Conservation (phyloP, 2,888 invertebrate species). For the Raillietiella orientalis region DNA sequence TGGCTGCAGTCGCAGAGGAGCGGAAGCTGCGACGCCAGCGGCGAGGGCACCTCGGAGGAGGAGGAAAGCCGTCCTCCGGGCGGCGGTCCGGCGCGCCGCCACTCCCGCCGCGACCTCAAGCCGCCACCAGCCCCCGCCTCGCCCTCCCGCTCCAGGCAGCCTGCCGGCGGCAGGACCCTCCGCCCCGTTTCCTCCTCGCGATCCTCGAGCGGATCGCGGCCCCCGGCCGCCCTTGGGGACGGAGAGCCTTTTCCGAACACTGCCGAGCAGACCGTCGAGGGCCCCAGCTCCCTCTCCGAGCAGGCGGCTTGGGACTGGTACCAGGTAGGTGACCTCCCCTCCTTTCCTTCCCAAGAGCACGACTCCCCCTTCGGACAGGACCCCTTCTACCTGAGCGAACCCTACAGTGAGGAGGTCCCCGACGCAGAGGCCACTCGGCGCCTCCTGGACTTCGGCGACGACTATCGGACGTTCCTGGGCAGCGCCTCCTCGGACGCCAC, state of each 20-base stretch:
- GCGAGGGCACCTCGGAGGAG: constrained; percentile 47
- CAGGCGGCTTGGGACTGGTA: constrained; percentile 89
- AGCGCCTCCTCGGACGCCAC: constrained; percentile 67
- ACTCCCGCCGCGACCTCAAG: not conserved
- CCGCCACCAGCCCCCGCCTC: not conserved
- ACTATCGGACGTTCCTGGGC: constrained; percentile 58
- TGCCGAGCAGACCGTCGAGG: constrained; percentile 11
- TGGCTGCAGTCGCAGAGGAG: constrained; percentile 3
- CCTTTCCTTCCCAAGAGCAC: too few relatives aligned
- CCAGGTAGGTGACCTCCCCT: too few relatives aligned
- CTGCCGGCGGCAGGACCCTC: constrained; percentile 1
- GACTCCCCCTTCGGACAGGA: too few relatives aligned
- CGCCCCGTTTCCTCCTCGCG: too few relatives aligned
- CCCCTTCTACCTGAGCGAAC: constrained; percentile 48
- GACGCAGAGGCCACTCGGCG: constrained; percentile 55
- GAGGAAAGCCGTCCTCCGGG: constrained; percentile 17
- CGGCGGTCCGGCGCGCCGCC: not conserved
- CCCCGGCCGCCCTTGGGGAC: too few relatives aligned
- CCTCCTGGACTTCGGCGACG: constrained; percentile 56
- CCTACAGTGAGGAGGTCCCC: constrained; percentile 44
- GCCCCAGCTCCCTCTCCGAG: constrained; percentile 53
- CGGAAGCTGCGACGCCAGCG: constrained; percentile 58
- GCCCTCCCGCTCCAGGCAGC: constrained; percentile 2
- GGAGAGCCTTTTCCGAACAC: not conserved
- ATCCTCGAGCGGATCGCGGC: too few relatives aligned